Evolutionary conservation across 2,888 invertebrate species (phyloP), one percentile per base, ranked within the genome.

Genomic region (Linnaemya tessellans): DNA sequence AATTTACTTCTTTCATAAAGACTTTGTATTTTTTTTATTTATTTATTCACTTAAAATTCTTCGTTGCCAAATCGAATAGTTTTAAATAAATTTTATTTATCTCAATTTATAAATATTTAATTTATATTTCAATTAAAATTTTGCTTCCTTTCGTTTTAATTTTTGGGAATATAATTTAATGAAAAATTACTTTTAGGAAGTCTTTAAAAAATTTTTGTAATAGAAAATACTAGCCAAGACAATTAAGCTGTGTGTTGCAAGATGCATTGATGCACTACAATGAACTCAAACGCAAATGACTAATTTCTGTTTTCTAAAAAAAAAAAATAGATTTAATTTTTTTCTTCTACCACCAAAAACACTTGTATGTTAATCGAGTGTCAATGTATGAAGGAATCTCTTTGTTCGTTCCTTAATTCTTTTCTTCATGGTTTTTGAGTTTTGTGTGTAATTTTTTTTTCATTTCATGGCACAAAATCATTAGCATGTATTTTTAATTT

Each of bases 311-410:
- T 35, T 13, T 41, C 30, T 22, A 5, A 60, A 62, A 30, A 54
- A 15, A 10, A 3, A 30, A 2, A 30, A 30, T 5, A 30, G 2
- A 15, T 49, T 5, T 46, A 15, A 46, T 7, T 46, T n/a, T 10
- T 9, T 41, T 20, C 51, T 68, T 18, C 38, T 41, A 38, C 9
- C n/a, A 60, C n/a, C 38, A 51, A 35, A 20, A 35, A 60, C 0
- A 18, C 41, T 58, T 35, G 13, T 56, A 49, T 56, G 70, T 70
- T 64, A 70, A 77, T 70, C 25, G 49, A 71, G 43, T 49, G 64
- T 46, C 54, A 77, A 74, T 73, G 73, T 35, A 62, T 51, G n/a
- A 70, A 46, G 9, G 30, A 71, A 41, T n/a, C 13, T 81, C 54
- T 62, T 68, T 68, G 58, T 71, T 56, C 3, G 3, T 43, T 62